Evolutionary conservation across 2,797 vertebrate genomes (phyloP), one percentile per base, ranked within the genome.

Genomic region (Mus minutoides): DNA sequence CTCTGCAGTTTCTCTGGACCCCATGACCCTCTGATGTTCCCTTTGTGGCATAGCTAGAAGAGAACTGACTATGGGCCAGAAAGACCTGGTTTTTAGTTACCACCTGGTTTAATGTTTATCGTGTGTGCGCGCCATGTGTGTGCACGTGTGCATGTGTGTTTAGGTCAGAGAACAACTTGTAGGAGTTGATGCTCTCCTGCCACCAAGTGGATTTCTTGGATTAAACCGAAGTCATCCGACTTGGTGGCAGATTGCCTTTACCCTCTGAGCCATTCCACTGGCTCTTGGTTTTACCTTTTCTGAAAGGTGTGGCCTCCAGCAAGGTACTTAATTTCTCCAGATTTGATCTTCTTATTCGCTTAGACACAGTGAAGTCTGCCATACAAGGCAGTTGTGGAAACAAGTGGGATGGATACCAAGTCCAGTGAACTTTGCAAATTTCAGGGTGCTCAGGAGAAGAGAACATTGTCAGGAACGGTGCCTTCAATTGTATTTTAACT

Each of bases 261-360:
- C n/a, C 85, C 14, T 56, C 14, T 54, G 85, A 73, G n/a, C 4
- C 49, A 56, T 71, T n/a, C 56, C 49, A 29, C 6, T 89, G 67
- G 6, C 62, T 91, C 94, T 85, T 69, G 62, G 19, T 21, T 60
- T 52, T 73, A 56, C 76, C 56, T 91, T 90, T 77, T 62, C 67
- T 37, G 58, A n/a, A 29, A 13, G 34, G 1, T 75, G 40, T 67
- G 56, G 75, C 24, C 64, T 93, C 83, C 46, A 52, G 52, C 89
- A 91, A 87, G 37, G 37, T 46, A 54, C 60, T 97, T 94, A 19
- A 85, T 77, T 96, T 94, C 34, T 88, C 67, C 12, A n/a, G 67
- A 37, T 24, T 64, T 24, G 26, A 94, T 60, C 62, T 80, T 85
- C 46, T 37, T 69, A 49, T 62, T 37, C 6, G 11, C 76, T 90